A percentile compares a stretch with the other conserved stretches of the same genome.
phyloP scores from a whole-genome alignment of 1,140 invertebrate genomes.

The Sycophaga agraensis region DNA sequence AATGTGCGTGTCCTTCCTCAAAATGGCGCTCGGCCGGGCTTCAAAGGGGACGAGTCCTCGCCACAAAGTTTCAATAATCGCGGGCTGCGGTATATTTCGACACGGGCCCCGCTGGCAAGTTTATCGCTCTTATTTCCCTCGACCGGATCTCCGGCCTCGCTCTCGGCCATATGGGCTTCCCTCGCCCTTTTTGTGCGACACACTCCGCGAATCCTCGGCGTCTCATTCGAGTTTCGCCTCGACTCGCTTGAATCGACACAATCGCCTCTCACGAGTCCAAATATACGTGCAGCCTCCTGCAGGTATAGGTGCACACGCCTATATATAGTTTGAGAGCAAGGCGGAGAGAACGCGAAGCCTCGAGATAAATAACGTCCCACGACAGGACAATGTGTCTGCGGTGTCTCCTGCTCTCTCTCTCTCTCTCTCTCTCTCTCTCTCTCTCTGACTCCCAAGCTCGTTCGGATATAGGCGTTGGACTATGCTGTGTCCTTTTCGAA shows the following conservation, averaged over 20 bases:
- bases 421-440: conserved; percentile 1
- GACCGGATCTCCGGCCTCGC: too few species aligned
- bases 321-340: conserved; percentile 15
- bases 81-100: too few species aligned
- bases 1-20: neutral
- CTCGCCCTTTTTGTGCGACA: neutral
- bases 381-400: conserved; percentile 42
- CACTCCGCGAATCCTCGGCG: conserved; percentile 18
- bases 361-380: conserved; percentile 38
- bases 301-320: conserved; percentile 20
- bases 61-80: too few species aligned
- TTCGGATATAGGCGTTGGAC: conserved; percentile 5
- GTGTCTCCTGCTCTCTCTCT: neutral
- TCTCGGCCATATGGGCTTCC: too few species aligned
- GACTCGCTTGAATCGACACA: neutral
- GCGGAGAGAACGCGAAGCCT: conserved; percentile 7
- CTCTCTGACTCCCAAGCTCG: neutral
- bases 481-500: neutral
- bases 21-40: neutral
- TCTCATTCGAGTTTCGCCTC: conserved; percentile 1
- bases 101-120: too few species aligned
- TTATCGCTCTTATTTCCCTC: too few species aligned
- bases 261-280: conserved; percentile 8
- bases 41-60: too few species aligned
- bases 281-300: conserved; percentile 23